Evolutionary conservation across 2,113 vertebrate genomes (phyloP).

Genomic region (Saguinus midas): DNA sequence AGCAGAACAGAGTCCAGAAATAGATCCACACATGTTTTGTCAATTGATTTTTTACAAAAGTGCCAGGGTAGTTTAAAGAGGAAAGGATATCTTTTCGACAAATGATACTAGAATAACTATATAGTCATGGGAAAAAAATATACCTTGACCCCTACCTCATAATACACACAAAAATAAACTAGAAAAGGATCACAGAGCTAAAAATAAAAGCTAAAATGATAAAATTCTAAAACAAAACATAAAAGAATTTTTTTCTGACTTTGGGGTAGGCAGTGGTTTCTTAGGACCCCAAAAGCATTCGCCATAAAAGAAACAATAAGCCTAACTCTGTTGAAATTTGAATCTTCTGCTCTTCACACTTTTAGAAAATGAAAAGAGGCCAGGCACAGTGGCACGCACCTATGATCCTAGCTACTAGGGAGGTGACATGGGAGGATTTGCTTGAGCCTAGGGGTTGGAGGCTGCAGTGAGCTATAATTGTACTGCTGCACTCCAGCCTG

Average conservation of each 20-base stretch:
- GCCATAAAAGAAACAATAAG: conserved; percentile 2
- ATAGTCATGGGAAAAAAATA: neutral
- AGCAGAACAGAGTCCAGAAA: neutral
- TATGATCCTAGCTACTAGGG: neutral
- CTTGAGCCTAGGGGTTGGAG: neutral
- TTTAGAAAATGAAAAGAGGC: conserved; percentile 31
- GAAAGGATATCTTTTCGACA: neutral
- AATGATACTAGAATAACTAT: neutral
- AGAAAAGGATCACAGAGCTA: neutral
- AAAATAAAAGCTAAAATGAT: neutral
- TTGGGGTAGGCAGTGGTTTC: neutral
- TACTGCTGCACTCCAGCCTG: neutral
- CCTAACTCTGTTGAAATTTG: neutral
- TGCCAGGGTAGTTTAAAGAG: neutral
- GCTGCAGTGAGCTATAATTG: neutral
- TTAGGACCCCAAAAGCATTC: neutral
- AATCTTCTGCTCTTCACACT: conserved; percentile 8
- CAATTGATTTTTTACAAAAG: neutral
- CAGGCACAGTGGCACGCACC: neutral
- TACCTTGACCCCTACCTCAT: neutral
- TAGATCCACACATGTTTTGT: neutral
- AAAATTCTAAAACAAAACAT: conserved; percentile 39
- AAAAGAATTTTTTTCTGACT: neutral
- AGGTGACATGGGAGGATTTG: neutral
- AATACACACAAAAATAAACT: conserved; percentile 20